Percentiles rank a stretch among this genome's conserved stretches.
Conservation (phyloP, 2,888 invertebrate genomes). For the Nemotelus nigrinus region DNA sequence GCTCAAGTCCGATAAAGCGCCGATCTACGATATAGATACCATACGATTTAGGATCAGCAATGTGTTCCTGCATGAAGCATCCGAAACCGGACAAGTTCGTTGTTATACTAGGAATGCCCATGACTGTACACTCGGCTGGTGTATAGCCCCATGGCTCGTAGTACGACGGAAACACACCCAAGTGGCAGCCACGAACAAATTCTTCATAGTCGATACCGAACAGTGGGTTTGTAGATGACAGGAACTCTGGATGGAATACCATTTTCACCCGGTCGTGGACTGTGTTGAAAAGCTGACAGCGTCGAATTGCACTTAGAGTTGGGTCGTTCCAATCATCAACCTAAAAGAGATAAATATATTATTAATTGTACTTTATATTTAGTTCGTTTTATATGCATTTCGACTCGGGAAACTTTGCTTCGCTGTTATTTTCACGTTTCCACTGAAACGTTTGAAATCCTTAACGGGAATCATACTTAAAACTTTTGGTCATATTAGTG, state of each 20-base stretch:
- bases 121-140: conserved; percentile 99
- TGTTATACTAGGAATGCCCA: conserved; percentile 98
- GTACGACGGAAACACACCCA: conserved; percentile 99
- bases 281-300: conserved; percentile 94
- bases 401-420: neutral
- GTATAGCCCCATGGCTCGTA: conserved; percentile 99
- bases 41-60: conserved; percentile 97
- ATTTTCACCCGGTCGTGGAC: conserved; percentile 95
- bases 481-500: too few relatives aligned
- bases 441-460: too few relatives aligned
- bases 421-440: neutral
- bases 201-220: conserved; percentile 99
- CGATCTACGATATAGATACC: conserved; percentile 99
- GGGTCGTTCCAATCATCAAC: conserved; percentile 87
- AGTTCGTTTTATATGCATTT: neutral
- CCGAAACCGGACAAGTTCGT: conserved; percentile 98
- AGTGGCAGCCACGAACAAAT: conserved; percentile 97
- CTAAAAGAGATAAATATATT: conserved; percentile 46
- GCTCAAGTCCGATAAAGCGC: conserved; percentile 87
- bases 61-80: conserved; percentile 98
- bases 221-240: conserved; percentile 96
- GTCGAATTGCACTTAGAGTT: conserved; percentile 84
- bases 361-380: neutral
- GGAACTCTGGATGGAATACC: conserved; percentile 98
- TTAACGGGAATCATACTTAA: too few relatives aligned